Percentiles rank a stretch among this genome's conserved stretches.
These are phyloP conservation scores for Norana najaformis DNA, from an alignment of 2,888 invertebrate genomes.

Conservation along the genomic window DNA sequence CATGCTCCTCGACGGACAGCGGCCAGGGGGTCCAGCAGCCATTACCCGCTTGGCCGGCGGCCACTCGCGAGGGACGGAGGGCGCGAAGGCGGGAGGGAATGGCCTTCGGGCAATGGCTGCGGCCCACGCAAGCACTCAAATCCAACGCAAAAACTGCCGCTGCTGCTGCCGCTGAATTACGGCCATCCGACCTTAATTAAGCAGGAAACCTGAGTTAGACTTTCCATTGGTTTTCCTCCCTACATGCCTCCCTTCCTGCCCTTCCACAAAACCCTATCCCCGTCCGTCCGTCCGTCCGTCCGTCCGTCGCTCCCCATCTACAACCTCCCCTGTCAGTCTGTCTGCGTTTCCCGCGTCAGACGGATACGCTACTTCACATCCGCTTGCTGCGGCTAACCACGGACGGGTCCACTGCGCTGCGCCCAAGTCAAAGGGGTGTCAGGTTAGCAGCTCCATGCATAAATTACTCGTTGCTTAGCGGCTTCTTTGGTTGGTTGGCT, in stretches of 20 bases:
- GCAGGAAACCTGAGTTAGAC: neutral
- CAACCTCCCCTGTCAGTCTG: neutral
- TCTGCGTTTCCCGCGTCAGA: conserved; percentile 7
- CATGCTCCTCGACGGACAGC: neutral
- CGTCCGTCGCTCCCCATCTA: neutral
- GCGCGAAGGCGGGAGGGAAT: neutral
- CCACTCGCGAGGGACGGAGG: neutral
- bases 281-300: neutral
- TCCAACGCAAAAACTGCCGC: neutral
- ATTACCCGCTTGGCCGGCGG: neutral
- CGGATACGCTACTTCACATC: conserved; percentile 13
- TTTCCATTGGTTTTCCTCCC: neutral
- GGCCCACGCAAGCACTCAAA: neutral
- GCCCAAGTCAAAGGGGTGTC: neutral
- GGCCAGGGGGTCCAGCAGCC: neutral
- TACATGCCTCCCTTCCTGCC: neutral
- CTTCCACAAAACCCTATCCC: neutral
- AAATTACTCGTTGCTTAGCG: conserved; percentile 7
- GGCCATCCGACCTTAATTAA: neutral
- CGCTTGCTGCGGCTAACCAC: neutral
- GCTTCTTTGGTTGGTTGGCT: neutral
- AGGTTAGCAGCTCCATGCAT: neutral
- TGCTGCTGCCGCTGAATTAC: conserved; percentile 3
- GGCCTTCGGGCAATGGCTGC: neutral
- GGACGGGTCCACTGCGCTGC: neutral